phyloP scores from a whole-genome alignment of 2,888 invertebrate species.

The Heliothis peltigera region DNA sequence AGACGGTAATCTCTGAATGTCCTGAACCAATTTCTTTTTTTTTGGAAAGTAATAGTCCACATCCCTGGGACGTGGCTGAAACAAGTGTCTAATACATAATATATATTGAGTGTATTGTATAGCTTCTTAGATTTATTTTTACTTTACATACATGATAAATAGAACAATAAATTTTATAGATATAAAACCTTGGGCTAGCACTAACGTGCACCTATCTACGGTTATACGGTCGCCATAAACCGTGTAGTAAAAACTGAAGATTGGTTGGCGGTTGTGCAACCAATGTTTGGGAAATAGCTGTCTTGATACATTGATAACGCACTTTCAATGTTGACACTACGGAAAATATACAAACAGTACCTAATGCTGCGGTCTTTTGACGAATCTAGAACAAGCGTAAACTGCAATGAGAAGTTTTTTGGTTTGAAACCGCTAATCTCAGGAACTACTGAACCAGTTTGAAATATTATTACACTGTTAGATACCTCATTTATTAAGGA shows the following conservation, averaged over 20 bases:
- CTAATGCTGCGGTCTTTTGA: background rate
- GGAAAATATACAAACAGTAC: constrained; percentile 18
- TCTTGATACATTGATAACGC: constrained; percentile 74
- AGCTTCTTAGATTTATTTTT: no score
- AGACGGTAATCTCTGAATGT: no score
- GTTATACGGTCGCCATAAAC: constrained; percentile 69
- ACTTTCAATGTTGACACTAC: constrained; percentile 35
- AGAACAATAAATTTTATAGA: constrained; percentile 36
- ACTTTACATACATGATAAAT: background rate
- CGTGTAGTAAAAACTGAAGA: constrained; percentile 76
- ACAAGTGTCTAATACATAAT: no score
- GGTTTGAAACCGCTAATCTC: no score
- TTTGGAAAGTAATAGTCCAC: no score
- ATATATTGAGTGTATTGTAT: no score
- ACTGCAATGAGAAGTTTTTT: no score
- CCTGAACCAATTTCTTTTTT: no score
- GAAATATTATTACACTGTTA: no score
- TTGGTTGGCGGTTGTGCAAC: constrained; percentile 78
- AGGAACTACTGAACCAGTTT: no score
- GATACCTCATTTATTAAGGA: no score
- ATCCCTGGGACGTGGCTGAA: no score
- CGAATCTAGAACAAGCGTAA: background rate
- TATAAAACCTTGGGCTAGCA: constrained; percentile 31
- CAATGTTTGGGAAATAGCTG: constrained; percentile 75
- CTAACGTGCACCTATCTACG: constrained; percentile 47